Conservation (phyloP, 1,140 invertebrate species). For the Drosophila rhopaloa region DNA sequence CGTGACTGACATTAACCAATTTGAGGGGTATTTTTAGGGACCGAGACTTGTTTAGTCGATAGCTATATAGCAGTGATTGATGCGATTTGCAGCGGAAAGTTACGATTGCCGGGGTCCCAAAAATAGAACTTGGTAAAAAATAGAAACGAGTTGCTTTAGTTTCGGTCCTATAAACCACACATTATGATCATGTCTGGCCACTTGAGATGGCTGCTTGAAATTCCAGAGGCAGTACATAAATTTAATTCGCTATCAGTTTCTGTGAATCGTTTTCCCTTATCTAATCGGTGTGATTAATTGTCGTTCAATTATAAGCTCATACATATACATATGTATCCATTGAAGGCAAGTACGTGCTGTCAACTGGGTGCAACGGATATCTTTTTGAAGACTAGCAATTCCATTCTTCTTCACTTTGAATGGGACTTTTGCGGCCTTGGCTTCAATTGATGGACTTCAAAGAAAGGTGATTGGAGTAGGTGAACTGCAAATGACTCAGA, state of each 20-base stretch:
- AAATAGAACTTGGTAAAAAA: slow-evolving; percentile 23
- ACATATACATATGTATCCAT: slow-evolving; percentile 20
- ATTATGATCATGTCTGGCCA: slow-evolving; percentile 16
- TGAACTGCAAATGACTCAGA: not conserved
- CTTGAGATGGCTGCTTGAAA: slow-evolving; percentile 38
- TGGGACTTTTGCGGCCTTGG: slow-evolving; percentile 12
- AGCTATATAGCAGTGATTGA: slow-evolving; percentile 30
- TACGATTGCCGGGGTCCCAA: slow-evolving; percentile 1
- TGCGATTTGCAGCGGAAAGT: slow-evolving; percentile 28
- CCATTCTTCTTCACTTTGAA: slow-evolving; percentile 11
- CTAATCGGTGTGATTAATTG: slow-evolving; percentile 56
- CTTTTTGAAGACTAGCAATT: slow-evolving; percentile 1
- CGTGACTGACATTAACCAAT: slow-evolving; percentile 67
- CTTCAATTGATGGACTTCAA: slow-evolving; percentile 3
- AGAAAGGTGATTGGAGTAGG: not conserved
- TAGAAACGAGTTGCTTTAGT: not conserved
- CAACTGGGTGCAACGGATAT: slow-evolving; percentile 21
- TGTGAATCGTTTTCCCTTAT: slow-evolving; percentile 29
- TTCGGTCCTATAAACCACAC: not conserved
- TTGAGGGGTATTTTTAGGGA: slow-evolving; percentile 3
- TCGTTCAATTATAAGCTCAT: slow-evolving; percentile 43
- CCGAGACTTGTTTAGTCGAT: slow-evolving; percentile 53
- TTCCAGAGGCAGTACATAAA: slow-evolving; percentile 33
- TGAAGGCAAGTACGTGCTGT: slow-evolving; percentile 25
- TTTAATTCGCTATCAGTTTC: slow-evolving; percentile 27